A percentile compares a stretch with the other conserved stretches of the same genome.
Evolutionary conservation across 2,797 vertebrate species (phyloP).

Genomic region (Gallinago solitaria): DNA sequence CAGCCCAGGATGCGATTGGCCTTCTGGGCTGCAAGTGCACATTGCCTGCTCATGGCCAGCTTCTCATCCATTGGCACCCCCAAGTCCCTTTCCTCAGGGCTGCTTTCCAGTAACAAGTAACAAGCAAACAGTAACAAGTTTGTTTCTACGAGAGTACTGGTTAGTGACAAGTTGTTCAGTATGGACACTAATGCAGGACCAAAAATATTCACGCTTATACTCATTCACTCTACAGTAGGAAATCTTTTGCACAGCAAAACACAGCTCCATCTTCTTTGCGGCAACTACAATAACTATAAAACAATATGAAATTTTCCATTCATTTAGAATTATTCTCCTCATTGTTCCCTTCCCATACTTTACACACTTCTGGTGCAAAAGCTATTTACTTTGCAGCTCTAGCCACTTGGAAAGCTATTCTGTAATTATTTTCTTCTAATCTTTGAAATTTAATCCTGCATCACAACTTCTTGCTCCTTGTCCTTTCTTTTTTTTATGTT

Average conservation of each 20-base stretch:
- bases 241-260: neutral
- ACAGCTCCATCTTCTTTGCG: neutral
- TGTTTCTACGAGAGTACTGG: neutral
- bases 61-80: too few species aligned
- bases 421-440: neutral
- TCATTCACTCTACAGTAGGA: neutral
- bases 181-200: neutral
- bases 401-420: neutral
- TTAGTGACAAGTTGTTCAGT: neutral
- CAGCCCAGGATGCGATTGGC: too few species aligned
- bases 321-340: neutral
- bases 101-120: too few species aligned
- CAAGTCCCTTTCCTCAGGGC: too few species aligned
- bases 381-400: neutral
- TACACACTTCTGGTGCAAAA: neutral
- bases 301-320: neutral
- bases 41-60: too few species aligned
- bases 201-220: neutral
- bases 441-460: neutral
- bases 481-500: neutral
- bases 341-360: neutral
- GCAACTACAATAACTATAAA: neutral
- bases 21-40: too few species aligned
- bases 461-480: neutral
- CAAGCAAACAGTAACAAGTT: neutral